phyloP scores from a whole-genome alignment of 1,140 invertebrate species.

The Mizuhopecten yessoensis region DNA sequence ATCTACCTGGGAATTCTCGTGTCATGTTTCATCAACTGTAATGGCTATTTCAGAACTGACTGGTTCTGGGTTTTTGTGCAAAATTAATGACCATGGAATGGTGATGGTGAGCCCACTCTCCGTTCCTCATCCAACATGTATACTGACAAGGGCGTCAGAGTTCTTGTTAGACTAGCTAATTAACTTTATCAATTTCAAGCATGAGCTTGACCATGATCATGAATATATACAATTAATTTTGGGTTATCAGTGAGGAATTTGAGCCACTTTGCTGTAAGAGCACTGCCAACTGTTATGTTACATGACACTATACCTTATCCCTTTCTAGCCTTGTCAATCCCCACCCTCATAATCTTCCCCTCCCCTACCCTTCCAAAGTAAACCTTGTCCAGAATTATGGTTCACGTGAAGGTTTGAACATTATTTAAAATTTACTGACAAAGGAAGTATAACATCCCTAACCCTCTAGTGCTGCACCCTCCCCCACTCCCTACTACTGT shows the following conservation, averaged over 20 bases:
- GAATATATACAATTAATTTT: background rate
- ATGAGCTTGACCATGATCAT: constrained; percentile 24
- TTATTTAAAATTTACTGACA: too few species aligned
- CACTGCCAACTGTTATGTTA: background rate
- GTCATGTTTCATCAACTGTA: background rate
- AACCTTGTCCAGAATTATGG: too few species aligned
- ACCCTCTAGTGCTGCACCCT: too few species aligned
- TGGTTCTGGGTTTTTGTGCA: background rate
- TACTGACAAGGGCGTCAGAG: constrained; percentile 26
- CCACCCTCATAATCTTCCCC: too few species aligned
- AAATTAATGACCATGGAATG: constrained; percentile 17
- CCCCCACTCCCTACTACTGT: too few species aligned
- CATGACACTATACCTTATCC: background rate
- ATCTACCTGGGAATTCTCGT: background rate
- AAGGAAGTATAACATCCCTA: too few species aligned
- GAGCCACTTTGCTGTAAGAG: constrained; percentile 16
- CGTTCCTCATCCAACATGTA: background rate
- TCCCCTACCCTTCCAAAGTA: background rate
- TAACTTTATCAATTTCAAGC: constrained; percentile 34
- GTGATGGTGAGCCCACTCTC: background rate
- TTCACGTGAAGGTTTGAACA: too few species aligned
- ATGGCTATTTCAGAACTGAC: constrained; percentile 6
- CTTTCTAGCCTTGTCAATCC: too few species aligned
- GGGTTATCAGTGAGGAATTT: constrained; percentile 38
- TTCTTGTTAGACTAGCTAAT: constrained; percentile 17